Evolutionary conservation across 2,113 vertebrate genomes (phyloP), one percentile per base, ranked within the genome.

Genomic region (Oncorhynchus gorbuscha): DNA sequence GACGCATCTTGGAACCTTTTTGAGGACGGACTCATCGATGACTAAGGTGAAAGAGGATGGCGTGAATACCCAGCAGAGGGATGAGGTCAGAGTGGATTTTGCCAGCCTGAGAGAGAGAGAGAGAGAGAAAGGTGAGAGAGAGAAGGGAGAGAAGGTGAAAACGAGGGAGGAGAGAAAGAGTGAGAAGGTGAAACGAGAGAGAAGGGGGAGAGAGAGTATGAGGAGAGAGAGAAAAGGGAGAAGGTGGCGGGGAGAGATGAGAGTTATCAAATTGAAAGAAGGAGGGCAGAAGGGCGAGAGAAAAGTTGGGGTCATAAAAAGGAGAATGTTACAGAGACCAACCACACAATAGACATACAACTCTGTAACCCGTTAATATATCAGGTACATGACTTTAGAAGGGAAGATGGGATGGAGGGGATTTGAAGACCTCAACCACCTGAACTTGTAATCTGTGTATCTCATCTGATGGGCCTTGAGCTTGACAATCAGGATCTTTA

Each of bases 21-120:
- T 93, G 4, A 89, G 94, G 32, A 96, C 96, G 0, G 96, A 95
- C 87, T 99, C 97, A 0, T 99, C 97, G 0, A 95, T 96, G 89
- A 97, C 85, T 0, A 98, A 96, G 79, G 97, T 96, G 0, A 99
- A n/a, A 99, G 84, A 98, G 94, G 86, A 99, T 94, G 79, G 98
- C 97, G 0, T 99, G 97, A 86, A 99, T 97, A 16, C 97, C 97
- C 88, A 99, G 90, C 89, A 99, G 92, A 0, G 97, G 97, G 75
- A 99, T 97, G 24, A 99, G 94, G 97, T 99, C 85, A 99, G 92
- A 0, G 97, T 99, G 78, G 97, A 99, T 83, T 95, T 97, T 18
- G 97, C 97, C 83, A 98, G 92, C 88, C 97, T 98, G 3, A 83
- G 7, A 76, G 51, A 71, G 16, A 2, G 13, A 79, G 49, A 16